A percentile compares a stretch with the other conserved stretches of the same genome.
Evolutionary conservation across 2,113 vertebrate genomes (phyloP).

Genomic region (Saccopteryx leptura): DNA sequence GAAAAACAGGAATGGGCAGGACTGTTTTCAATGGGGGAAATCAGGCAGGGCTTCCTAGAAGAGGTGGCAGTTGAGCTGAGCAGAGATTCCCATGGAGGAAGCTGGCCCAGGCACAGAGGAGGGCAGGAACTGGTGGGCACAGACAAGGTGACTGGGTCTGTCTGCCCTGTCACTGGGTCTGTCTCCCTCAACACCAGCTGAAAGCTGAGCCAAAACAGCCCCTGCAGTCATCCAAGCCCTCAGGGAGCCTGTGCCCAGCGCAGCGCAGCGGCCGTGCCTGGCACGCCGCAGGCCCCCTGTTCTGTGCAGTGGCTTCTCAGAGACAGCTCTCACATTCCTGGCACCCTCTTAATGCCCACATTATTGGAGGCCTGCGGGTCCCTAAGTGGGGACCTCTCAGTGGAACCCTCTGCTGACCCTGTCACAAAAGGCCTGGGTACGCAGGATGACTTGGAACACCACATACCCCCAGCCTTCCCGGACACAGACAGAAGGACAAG

Average conservation of each 20-base stretch:
- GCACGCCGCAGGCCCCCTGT: neutral
- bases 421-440: neutral
- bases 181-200: neutral
- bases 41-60: slow-evolving; percentile 39
- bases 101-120: neutral
- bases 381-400: neutral
- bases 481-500: slow-evolving; percentile 5
- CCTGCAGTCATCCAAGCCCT: neutral
- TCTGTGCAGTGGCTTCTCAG: neutral
- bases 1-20: neutral
- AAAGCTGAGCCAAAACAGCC: neutral
- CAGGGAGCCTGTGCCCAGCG: neutral
- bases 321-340: neutral
- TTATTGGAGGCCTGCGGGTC: neutral
- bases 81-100: neutral
- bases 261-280: rapidly evolving
- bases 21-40: neutral
- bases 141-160: neutral
- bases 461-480: neutral
- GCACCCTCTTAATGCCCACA: neutral
- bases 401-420: neutral
- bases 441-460: neutral
- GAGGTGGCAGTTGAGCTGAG: neutral
- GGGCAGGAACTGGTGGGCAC: neutral
- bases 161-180: neutral